phyloP scores from a whole-genome alignment of 2,797 vertebrate genomes.

The Borostomias antarcticus region DNA sequence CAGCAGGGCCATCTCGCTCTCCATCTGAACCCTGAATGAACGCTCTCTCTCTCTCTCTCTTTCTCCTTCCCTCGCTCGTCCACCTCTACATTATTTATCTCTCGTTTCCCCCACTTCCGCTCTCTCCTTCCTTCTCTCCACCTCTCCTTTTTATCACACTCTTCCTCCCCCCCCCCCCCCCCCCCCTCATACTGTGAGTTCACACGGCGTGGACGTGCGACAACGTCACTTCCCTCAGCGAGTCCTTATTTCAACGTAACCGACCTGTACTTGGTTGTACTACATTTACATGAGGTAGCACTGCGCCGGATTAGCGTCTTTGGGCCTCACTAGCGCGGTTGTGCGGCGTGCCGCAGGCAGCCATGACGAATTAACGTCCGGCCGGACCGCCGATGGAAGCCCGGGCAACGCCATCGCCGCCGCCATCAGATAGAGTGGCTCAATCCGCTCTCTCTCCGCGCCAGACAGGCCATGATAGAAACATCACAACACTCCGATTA shows the following conservation, averaged over 20 bases:
- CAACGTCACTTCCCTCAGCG: neutral
- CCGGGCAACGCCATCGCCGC: neutral
- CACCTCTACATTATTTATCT: conserved; percentile 11
- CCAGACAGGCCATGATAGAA: conserved; percentile 73
- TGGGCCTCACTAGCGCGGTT: neutral
- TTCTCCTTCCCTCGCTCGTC: neutral
- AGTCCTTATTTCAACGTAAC: neutral
- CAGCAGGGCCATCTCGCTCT: conserved; percentile 63
- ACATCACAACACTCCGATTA: conserved; percentile 74
- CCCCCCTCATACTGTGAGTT: conserved; percentile 65
- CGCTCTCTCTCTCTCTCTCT: neutral
- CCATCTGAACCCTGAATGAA: conserved; percentile 15
- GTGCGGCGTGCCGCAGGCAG: neutral
- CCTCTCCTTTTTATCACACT: neutral
- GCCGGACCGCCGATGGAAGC: conserved; percentile 1
- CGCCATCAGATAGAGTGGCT: conserved; percentile 21
- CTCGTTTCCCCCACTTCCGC: neutral
- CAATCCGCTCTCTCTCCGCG: conserved; percentile 59
- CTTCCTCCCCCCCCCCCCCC: neutral
- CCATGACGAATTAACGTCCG: neutral
- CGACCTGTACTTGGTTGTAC: neutral
- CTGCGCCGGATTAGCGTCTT: neutral
- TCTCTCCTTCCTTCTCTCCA: neutral
- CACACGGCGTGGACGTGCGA: conserved; percentile 50
- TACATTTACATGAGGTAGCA: neutral